Conservation (phyloP, 2,113 vertebrate genomes). For the Paratilapia polleni region DNA sequence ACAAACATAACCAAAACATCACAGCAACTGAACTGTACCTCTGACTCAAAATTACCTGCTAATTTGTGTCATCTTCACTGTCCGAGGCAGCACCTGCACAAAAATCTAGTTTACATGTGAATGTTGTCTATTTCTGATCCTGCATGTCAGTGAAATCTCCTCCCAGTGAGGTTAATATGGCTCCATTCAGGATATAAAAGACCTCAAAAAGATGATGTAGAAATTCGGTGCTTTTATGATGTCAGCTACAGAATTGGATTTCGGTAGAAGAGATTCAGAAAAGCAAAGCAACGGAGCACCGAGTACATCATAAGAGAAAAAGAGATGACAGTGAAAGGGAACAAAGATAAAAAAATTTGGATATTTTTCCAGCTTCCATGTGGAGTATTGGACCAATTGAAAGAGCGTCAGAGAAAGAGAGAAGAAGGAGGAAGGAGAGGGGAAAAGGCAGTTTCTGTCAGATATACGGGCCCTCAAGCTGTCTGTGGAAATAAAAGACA, state of each 20-base stretch:
- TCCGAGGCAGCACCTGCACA: not conserved
- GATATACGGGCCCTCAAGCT: not conserved
- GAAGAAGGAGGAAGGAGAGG: not conserved
- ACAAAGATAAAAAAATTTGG: not conserved
- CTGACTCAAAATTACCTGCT: not conserved
- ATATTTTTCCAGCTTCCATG: not conserved
- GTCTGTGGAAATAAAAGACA: conserved; percentile 27
- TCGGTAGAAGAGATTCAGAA: not conserved
- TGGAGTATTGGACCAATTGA: not conserved
- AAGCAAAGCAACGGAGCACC: not conserved
- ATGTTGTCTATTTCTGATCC: not conserved
- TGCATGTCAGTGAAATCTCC: not conserved
- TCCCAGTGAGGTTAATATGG: not conserved
- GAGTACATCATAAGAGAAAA: not conserved
- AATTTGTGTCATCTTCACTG: not conserved
- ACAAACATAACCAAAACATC: not conserved
- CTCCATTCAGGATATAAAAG: not conserved
- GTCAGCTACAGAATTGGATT: conserved; percentile 25
- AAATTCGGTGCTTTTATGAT: not conserved
- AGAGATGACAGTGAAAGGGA: not conserved
- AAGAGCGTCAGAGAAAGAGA: not conserved
- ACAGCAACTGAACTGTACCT: not conserved
- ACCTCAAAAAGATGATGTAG: not conserved
- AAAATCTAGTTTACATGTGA: not conserved
- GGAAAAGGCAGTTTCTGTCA: not conserved